phyloP scores from a whole-genome alignment of 1,140 invertebrate genomes.

The Temnothorax nylanderi region DNA sequence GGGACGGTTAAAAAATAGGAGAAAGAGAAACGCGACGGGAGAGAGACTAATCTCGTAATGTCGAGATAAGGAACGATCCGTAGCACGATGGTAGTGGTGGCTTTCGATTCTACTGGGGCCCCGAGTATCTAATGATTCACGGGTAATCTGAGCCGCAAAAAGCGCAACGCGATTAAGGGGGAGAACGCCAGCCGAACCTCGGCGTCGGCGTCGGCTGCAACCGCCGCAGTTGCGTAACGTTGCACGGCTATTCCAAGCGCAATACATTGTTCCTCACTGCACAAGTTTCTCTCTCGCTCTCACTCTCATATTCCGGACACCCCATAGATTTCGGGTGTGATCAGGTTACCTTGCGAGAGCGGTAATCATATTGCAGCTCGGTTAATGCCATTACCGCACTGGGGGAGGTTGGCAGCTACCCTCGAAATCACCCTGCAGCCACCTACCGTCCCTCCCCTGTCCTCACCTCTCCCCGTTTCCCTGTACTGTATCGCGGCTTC shows the following conservation, averaged over 20 bases:
- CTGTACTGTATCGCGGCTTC: slow-evolving; percentile 54
- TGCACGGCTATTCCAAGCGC: slow-evolving; percentile 65
- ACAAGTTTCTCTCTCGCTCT: slow-evolving; percentile 45
- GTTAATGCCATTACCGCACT: slow-evolving; percentile 85
- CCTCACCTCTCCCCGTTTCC: slow-evolving; percentile 1
- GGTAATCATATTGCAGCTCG: slow-evolving; percentile 86
- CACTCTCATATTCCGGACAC: slow-evolving; percentile 63
- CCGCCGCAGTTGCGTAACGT: slow-evolving; percentile 78
- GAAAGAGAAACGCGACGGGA: slow-evolving; percentile 25
- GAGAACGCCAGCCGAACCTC: slow-evolving; percentile 5
- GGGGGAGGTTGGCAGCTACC: slow-evolving; percentile 77
- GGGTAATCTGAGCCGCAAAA: slow-evolving; percentile 85
- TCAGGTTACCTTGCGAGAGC: slow-evolving; percentile 85
- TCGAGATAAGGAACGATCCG: slow-evolving; percentile 80
- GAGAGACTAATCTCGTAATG: slow-evolving; percentile 81
- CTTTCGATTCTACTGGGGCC: slow-evolving; percentile 57
- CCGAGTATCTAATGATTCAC: slow-evolving; percentile 82
- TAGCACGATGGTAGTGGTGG: slow-evolving; percentile 8
- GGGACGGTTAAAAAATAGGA: slow-evolving; percentile 34
- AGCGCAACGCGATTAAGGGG: slow-evolving; percentile 83
- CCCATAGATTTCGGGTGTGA: slow-evolving; percentile 83
- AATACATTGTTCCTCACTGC: slow-evolving; percentile 69
- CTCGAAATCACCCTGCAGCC: slow-evolving; percentile 76
- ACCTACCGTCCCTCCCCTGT: slow-evolving; percentile 47
- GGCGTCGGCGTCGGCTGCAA: slow-evolving; percentile 34